Evolutionary conservation across 2,888 invertebrate genomes (phyloP).

Genomic region (Tachina lurida): DNA sequence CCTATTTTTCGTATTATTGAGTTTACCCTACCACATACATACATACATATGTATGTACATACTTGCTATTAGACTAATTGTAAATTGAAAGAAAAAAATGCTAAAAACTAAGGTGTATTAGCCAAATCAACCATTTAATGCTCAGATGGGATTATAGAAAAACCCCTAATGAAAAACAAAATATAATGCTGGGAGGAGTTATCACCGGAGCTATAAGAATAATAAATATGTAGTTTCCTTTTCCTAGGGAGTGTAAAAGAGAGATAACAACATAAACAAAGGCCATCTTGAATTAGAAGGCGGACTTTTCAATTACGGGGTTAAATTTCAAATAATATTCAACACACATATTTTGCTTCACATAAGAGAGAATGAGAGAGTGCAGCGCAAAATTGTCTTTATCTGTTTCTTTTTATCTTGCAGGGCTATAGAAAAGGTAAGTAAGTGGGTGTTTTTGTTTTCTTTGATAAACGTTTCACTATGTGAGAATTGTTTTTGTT

Average conservation of each 20-base stretch:
- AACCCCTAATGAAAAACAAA: conserved; percentile 3
- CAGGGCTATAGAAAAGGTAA: neutral
- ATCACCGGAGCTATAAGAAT: neutral
- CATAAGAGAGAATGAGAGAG: conserved; percentile 38
- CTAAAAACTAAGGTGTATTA: conserved; percentile 39
- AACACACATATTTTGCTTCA: neutral
- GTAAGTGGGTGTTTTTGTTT: conserved; percentile 44
- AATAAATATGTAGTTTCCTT: neutral
- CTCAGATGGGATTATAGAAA: conserved; percentile 12
- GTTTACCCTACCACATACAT: neutral
- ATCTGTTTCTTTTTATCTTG: conserved; percentile 49
- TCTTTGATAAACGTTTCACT: conserved; percentile 1
- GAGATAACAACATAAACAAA: conserved; percentile 69
- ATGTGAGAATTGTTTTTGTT: conserved; percentile 15
- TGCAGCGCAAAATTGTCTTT: neutral
- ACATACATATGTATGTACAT: neutral
- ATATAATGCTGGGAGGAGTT: conserved; percentile 41
- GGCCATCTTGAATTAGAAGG: conserved; percentile 78
- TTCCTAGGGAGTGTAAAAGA: conserved; percentile 48
- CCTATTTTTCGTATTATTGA: conserved; percentile 35
- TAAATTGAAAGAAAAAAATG: conserved; percentile 19
- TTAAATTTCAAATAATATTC: conserved; percentile 68
- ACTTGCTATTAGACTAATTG: conserved; percentile 46
- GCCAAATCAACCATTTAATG: conserved; percentile 35
- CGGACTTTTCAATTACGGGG: conserved; percentile 72